Conservation (phyloP, 1,140 invertebrate genomes). For the Calycopis cecrops region DNA sequence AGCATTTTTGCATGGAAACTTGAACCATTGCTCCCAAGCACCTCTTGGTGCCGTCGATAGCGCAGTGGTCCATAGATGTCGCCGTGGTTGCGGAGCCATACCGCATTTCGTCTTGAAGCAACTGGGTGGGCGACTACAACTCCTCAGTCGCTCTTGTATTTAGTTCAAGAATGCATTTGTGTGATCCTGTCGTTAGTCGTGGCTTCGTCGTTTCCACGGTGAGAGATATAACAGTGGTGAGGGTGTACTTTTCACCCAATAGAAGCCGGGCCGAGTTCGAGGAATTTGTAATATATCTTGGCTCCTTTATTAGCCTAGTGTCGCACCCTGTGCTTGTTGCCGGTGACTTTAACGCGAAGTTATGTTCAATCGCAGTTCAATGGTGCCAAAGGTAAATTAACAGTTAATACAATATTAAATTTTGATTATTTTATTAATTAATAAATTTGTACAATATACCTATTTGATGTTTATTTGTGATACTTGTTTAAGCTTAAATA, state of each 20-base stretch:
- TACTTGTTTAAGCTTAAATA: too few relatives aligned
- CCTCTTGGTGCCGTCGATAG: too few relatives aligned
- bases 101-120: background rate
- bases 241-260: background rate
- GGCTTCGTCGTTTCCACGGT: background rate
- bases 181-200: background rate
- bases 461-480: too few relatives aligned
- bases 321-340: background rate
- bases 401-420: too few relatives aligned
- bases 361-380: too few relatives aligned
- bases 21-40: too few relatives aligned
- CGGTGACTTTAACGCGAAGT: background rate
- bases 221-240: background rate
- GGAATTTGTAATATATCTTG: background rate
- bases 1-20: too few relatives aligned
- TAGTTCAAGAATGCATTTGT: background rate
- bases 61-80: too few relatives aligned
- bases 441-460: too few relatives aligned
- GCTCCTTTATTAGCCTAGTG: background rate
- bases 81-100: background rate
- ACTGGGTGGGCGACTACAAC: background rate
- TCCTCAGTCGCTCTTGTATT: background rate
- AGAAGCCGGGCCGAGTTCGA: background rate
- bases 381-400: too few relatives aligned
- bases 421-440: too few relatives aligned